Evolutionary conservation across 2,113 vertebrate species (phyloP), one percentile per base, ranked within the genome.

Genomic region (Notarius quadriscutis): DNA sequence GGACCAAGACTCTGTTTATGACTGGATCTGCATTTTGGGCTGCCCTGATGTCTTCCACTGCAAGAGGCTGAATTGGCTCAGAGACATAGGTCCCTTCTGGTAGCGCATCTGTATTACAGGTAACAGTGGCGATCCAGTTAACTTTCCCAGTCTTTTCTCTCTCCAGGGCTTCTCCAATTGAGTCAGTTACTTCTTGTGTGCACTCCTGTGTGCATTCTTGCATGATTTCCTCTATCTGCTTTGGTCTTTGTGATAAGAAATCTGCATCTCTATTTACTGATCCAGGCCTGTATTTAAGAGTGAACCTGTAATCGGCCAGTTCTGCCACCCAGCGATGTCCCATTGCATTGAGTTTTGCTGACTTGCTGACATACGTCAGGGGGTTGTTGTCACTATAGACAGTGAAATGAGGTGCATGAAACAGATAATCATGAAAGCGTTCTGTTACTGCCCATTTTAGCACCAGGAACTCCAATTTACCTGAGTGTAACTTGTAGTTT

Each of bases 361-460:
- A 2, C 10, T 25, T 72, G 12, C 18, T 50, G 5, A 84, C 51
- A 22, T 72, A 84, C 7, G 83, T 72, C 48, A 72, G 8, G 0
- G 83, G 50, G 20, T 84, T 74, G 57, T 58, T 58, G 57, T 71
- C 83, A 71, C 50, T 84, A 15, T 55, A 55, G 0, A 80, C 48
- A 17, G 71, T 85, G 12, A 90, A 90, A 30, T 90, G 84, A 7
- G 88, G 86, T 12, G 86, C 87, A 57, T 88, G 27, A 14, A 81
- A 88, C 79, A 88, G 69, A 4, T 84, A n/a, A 7, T 63, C 22
- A 25, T 3, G 20, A 7, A 63, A 63, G 9, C 22, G 22, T 25
- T 62, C 60, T 62, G 20, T 58, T 12, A 58, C 14, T 22, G 60
- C 60, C 71, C 84, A 41, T 58, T 67, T 86, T 8, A 77, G 30